A percentile compares a stretch with the other conserved stretches of the same genome.
Evolutionary conservation across 1,140 invertebrate species (phyloP).

Genomic region (Cecropterus lyciades): DNA sequence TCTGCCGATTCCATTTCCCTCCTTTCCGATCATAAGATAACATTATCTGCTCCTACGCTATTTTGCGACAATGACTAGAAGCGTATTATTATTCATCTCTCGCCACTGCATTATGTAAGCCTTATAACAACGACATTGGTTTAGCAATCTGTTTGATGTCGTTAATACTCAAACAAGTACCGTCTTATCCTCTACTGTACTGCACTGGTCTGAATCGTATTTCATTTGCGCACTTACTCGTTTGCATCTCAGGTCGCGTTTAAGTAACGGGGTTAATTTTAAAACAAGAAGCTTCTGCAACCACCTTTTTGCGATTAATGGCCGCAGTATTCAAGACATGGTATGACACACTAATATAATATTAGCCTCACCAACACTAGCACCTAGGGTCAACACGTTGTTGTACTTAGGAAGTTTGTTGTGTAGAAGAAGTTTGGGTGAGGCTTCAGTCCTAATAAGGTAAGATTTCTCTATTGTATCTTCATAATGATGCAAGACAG

Average conservation of each 20-base stretch:
- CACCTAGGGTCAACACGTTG: too few relatives aligned
- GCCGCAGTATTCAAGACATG: too few relatives aligned
- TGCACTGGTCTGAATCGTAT: neutral
- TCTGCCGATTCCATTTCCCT: too few relatives aligned
- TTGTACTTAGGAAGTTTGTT: too few relatives aligned
- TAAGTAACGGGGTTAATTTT: neutral
- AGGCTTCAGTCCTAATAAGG: neutral
- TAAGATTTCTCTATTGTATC: too few relatives aligned
- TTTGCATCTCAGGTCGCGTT: neutral
- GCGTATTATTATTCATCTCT: constrained; percentile 60
- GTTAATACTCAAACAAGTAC: constrained; percentile 24
- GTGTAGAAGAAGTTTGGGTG: too few relatives aligned
- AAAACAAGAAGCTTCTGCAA: too few relatives aligned
- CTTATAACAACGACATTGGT: constrained; percentile 58
- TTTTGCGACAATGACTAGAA: constrained; percentile 26
- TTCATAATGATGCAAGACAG: too few relatives aligned
- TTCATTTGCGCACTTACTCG: constrained; percentile 5
- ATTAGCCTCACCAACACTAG: too few relatives aligned
- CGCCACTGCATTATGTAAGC: constrained; percentile 55
- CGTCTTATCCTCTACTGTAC: too few relatives aligned
- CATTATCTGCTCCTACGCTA: constrained; percentile 30
- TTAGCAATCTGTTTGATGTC: constrained; percentile 45
- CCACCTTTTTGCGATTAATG: too few relatives aligned
- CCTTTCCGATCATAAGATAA: neutral
- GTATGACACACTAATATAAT: too few relatives aligned